A percentile compares a stretch with the other conserved stretches of the same genome.
Conservation (phyloP, 2,797 vertebrate genomes). For the Anas flavirostris region DNA sequence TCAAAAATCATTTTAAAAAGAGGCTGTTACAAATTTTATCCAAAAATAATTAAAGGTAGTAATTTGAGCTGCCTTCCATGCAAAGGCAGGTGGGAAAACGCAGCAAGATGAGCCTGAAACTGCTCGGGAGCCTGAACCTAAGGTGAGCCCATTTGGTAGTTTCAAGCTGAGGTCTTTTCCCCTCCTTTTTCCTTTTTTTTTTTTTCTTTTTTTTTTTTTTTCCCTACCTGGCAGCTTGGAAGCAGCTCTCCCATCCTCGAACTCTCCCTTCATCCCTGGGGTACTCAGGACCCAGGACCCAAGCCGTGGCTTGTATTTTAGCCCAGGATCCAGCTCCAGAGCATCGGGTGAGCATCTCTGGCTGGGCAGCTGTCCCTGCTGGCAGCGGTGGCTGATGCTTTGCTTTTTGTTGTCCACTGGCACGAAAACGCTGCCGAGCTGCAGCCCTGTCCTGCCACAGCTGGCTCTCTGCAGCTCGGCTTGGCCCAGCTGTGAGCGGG, state of each 20-base stretch:
- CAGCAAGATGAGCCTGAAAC: neutral
- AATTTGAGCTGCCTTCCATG: neutral
- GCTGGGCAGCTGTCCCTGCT: rapidly evolving
- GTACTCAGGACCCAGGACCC: neutral
- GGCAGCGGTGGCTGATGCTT: neutral
- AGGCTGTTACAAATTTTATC: neutral
- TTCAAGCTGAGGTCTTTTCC: neutral
- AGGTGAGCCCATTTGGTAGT: neutral
- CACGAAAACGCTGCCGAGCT: neutral
- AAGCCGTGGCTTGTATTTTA: neutral
- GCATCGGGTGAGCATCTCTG: neutral
- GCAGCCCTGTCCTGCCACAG: neutral
- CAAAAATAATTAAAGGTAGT: neutral
- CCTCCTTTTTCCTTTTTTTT: neutral
- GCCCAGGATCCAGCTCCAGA: neutral
- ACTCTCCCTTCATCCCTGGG: neutral
- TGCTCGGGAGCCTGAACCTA: neutral
- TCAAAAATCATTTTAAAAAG: neutral
- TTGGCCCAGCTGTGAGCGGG: rapidly evolving
- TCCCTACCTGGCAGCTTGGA: neutral
- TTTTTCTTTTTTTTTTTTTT: no score
- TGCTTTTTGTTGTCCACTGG: rapidly evolving
- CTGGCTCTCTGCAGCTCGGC: neutral
- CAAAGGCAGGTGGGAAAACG: neutral
- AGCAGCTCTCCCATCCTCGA: neutral